Base-by-base conservation (phyloP, 1,140 invertebrate genomes). In the Centruroides sculpturatus region DNA sequence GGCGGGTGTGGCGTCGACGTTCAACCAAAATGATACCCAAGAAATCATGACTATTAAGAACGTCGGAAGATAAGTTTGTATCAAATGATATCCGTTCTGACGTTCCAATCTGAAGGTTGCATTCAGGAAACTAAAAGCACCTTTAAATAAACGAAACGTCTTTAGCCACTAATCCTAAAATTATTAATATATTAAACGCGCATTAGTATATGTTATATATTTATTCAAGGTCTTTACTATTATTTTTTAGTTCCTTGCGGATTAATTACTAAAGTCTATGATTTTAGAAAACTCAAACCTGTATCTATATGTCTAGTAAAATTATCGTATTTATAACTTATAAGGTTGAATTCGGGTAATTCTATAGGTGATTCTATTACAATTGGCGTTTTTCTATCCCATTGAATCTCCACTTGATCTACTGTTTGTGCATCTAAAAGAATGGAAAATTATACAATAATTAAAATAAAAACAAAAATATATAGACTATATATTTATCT, bases 1-100 rank as follows among this genome's bases (percentile, higher is more conserved):
- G 10, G 23, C 88, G 85, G 89, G 85, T 11, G 87, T 82, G 12
- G 88, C 87, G 69, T 91, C 88, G 35, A 87, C 83, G 70, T 91
- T 88, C 55, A 92, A 73, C 88, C 88, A 92, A 69, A 92, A 92
- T 0, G 88, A 88, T 12, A 92, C 88, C 88, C 89, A 92, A 0
- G 89, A 91, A 59, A 90, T 86, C 12, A 83, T 83, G 4, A 92
- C 89, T 58, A 92, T 83, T 63, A 92, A 79, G 75, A 91, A 88
- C 5, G 87, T 90, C 1, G 89, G 89, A 60, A 92, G 80, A 66
- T 89, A 92, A 69, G 90, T 92, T 66, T 92, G 89, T 81, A 92
- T 87, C 55, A 92, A 76, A 67, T 92, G 91, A 70, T 89, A 89
- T 52, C 88, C 88, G 56, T 68, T 68, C 58, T 68, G 66, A 34